phyloP scores from a whole-genome alignment of 2,113 vertebrate species.

The Nothobranchius kuhntae region DNA sequence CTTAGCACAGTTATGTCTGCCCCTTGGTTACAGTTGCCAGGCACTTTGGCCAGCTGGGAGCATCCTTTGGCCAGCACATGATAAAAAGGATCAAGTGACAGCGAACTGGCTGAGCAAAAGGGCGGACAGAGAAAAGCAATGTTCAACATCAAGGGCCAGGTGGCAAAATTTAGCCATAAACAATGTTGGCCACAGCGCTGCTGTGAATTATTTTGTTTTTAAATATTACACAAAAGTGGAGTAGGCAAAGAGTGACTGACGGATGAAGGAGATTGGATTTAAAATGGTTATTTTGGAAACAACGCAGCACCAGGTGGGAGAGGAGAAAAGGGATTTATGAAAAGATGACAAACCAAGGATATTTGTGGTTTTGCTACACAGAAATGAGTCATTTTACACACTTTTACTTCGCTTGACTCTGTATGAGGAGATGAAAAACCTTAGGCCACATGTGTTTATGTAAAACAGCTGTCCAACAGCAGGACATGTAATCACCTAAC shows the following conservation, averaged over 20 bases:
- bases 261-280: background rate
- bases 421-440: background rate
- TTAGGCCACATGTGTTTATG: no score
- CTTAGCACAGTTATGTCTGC: slow-evolving; percentile 79
- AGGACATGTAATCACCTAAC: no score
- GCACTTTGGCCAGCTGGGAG: slow-evolving; percentile 79
- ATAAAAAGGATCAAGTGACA: slow-evolving; percentile 80
- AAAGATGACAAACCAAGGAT: background rate
- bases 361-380: background rate
- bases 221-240: background rate
- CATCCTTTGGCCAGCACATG: slow-evolving; percentile 72
- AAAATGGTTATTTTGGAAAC: background rate
- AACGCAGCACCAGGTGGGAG: background rate
- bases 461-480: no score
- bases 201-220: background rate
- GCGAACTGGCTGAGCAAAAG: slow-evolving; percentile 33
- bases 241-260: background rate
- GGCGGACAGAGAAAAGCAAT: slow-evolving; percentile 24
- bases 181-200: background rate
- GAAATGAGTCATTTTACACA: no score
- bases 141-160: background rate
- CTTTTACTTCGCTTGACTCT: background rate
- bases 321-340: background rate
- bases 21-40: slow-evolving; percentile 88
- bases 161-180: background rate